Evolutionary conservation across 2,797 vertebrate species (phyloP), one percentile per base, ranked within the genome.

Genomic region (Sebastiscus albofasciatus): DNA sequence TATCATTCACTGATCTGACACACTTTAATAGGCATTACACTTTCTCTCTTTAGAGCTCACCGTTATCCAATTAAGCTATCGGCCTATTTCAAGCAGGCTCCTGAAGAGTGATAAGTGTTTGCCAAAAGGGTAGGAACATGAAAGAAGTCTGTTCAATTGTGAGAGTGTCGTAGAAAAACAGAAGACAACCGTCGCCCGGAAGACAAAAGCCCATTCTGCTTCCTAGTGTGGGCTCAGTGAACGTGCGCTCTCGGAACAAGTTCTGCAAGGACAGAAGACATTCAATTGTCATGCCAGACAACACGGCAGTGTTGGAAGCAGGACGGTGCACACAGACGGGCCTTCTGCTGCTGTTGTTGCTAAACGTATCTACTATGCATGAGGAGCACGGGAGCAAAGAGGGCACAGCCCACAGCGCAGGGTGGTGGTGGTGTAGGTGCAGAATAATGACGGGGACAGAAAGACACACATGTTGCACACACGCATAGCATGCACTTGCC

Each of bases 1-100:
- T 75, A 81, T 80, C 81, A 71, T 59, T 79, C 24, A 72, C 64
- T 64, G 60, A 87, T 85, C 80, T 31, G 77, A 67, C 46, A 56
- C 70, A 52, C 72, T 77, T 84, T 84, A 87, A 91, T 71, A 74
- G 85, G 80, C 31, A 86, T 86, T 86, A 84, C 64, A 22, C 64
- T 16, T 39, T 85, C 65, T 65, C 80, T 84, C 65, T 65, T 81
- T 16, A 68, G 36, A 36, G 81, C 71, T 87, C 55, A 60, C 42
- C 3, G 6, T 75, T 67, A 82, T 79, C 79, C 82, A 83, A 85
- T 88, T 84, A 86, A 79, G 77, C 58, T 33, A 39, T 75, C 18
- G 9, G 46, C 29, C 77, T 16, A 67, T 77, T 73, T 81, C 18
- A 39, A 73, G n/a, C 27, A 27, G 14, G 18, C 55, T 75, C 72